phyloP scores from a whole-genome alignment of 2,113 vertebrate species.

The Anhinga anhinga region DNA sequence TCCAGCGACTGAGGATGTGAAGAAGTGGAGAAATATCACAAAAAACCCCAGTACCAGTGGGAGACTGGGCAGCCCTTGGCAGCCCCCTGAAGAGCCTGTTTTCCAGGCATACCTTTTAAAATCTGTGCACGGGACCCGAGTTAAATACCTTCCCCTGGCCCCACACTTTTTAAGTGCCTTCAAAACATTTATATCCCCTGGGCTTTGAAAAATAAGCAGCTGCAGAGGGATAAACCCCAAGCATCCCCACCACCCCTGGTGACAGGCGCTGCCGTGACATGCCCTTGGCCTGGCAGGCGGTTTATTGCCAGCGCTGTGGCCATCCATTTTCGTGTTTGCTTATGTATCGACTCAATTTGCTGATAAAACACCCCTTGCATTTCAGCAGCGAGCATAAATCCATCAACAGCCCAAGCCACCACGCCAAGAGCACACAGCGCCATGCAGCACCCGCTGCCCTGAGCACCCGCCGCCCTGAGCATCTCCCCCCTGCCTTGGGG shows the following conservation, averaged over 20 bases:
- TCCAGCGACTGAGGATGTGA: not conserved
- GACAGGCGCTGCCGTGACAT: not conserved
- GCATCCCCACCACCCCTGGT: no score
- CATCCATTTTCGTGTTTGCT: not conserved
- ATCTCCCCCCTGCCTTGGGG: rapidly evolving
- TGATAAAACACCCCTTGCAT: not conserved
- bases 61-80: not conserved
- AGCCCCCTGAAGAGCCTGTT: not conserved
- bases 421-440: rapidly evolving
- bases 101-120: not conserved
- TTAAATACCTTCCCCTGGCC: not conserved
- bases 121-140: rapidly evolving
- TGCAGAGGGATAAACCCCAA: not conserved
- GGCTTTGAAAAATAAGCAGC: not conserved
- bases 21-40: not conserved
- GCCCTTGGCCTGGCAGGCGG: not conserved
- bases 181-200: no score
- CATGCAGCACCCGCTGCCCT: rapidly evolving
- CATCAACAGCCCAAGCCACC: not conserved
- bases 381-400: not conserved
- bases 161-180: no score
- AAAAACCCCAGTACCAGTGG: not conserved
- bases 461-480: not conserved
- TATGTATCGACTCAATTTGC: not conserved
- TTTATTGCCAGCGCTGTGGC: not conserved